phyloP scores from a whole-genome alignment of 2,113 vertebrate species.

The Tachysurus fulvidraco region DNA sequence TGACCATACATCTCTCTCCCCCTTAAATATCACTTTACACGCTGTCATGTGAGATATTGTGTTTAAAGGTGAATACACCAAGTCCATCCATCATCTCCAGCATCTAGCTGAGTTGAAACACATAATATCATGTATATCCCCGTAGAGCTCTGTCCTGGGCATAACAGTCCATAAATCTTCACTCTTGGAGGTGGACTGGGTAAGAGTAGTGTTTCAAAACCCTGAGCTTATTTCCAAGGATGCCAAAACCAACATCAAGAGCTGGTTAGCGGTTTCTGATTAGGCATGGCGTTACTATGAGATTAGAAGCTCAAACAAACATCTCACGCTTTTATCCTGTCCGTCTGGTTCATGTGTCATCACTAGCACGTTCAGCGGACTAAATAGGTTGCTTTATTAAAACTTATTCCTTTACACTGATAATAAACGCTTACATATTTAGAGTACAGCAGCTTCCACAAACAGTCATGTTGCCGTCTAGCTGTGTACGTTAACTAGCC shows the following conservation, averaged over 20 bases:
- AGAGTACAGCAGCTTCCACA: neutral
- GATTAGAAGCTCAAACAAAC: neutral
- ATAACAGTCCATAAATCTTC: conserved; percentile 53
- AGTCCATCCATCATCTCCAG: conserved; percentile 9
- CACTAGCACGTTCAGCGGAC: neutral
- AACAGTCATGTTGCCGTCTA: neutral
- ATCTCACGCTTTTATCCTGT: neutral
- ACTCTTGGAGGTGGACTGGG: conserved; percentile 15
- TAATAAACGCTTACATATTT: neutral
- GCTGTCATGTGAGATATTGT: conserved; percentile 41
- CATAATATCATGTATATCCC: conserved; percentile 41
- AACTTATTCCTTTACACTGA: neutral
- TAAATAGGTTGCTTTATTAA: neutral
- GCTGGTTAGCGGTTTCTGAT: neutral
- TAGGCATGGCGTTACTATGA: neutral
- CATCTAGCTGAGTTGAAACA: conserved; percentile 42
- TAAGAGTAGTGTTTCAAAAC: conserved; percentile 41
- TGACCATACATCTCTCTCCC: conserved; percentile 29
- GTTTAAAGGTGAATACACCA: conserved; percentile 45
- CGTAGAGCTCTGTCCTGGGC: conserved; percentile 40
- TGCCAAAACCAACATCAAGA: neutral
- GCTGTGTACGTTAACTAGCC: neutral
- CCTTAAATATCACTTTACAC: conserved; percentile 36
- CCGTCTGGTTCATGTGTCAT: neutral
- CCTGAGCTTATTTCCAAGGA: conserved; percentile 21